These are phyloP conservation scores for Temnothorax nylanderi DNA, from an alignment of 1,140 invertebrate genomes.

Conservation along the genomic window DNA sequence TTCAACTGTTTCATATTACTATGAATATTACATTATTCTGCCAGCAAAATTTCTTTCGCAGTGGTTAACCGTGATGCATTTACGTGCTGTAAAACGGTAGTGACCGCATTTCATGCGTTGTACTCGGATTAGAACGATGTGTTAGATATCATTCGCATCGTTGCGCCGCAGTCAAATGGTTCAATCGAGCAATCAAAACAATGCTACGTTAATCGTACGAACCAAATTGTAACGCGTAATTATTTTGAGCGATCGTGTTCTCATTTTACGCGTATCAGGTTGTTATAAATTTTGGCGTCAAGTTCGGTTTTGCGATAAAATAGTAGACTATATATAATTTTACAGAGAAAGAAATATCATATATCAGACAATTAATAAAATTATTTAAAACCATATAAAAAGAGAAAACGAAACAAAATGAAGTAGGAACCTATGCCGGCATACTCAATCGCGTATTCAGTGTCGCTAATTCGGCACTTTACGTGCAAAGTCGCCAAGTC, in stretches of 20 bases:
- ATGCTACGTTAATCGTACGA: not conserved
- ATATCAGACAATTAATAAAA: not conserved
- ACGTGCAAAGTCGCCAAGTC: not conserved
- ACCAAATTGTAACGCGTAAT: not conserved
- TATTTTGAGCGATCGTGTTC: not conserved
- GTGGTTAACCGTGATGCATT: constrained; percentile 20
- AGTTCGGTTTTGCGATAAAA: not conserved
- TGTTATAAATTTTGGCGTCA: not conserved
- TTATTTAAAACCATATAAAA: not conserved
- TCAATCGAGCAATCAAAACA: not conserved
- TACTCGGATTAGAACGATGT: not conserved
- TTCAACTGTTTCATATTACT: not conserved
- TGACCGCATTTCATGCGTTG: not conserved
- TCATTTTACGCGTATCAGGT: not conserved
- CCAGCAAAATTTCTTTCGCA: constrained; percentile 23
- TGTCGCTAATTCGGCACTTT: not conserved
- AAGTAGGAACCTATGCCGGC: not conserved
- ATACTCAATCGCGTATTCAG: too few species aligned
- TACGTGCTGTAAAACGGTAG: not conserved
- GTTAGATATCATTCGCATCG: constrained; percentile 17
- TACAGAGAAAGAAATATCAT: not conserved
- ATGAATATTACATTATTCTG: constrained; percentile 1
- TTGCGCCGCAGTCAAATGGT: not conserved
- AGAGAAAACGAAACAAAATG: not conserved
- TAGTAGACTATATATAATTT: not conserved